Conservation (phyloP, 2,113 vertebrate genomes). For the Peucedramus taeniatus region DNA sequence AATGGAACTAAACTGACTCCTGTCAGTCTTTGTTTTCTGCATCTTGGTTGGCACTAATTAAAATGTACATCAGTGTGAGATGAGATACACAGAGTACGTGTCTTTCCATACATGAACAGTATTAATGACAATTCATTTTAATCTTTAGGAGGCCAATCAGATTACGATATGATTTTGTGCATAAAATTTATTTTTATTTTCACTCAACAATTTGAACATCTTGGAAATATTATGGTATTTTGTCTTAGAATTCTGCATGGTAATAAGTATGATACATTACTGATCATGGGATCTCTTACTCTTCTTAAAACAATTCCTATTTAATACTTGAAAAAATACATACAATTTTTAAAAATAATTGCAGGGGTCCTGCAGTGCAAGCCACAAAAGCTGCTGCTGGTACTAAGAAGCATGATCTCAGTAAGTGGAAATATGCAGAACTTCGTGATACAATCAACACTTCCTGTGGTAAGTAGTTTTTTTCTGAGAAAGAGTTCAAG, state of each 20-base stretch:
- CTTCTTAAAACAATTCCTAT: not conserved
- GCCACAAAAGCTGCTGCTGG: conserved; percentile 86
- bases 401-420: conserved; percentile 91
- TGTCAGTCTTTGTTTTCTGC: not conserved
- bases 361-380: conserved; percentile 87
- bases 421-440: conserved; percentile 98
- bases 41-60: not conserved
- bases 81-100: not conserved
- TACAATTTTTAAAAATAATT: not conserved
- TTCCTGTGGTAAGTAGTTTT: conserved; percentile 82
- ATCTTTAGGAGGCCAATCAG: not conserved
- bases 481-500: not conserved
- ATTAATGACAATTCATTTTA: not conserved
- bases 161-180: not conserved
- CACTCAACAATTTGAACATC: not conserved
- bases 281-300: not conserved
- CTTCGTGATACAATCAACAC: conserved; percentile 96
- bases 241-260: not conserved
- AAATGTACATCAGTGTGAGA: not conserved
- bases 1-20: not conserved
- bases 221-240: not conserved
- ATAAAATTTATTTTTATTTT: not conserved
- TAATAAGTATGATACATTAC: not conserved
- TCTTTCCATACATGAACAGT: not conserved
- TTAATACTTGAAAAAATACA: not conserved